Base-by-base conservation (phyloP, 1,140 invertebrate genomes). In the Lepidurus packardi region DNA sequence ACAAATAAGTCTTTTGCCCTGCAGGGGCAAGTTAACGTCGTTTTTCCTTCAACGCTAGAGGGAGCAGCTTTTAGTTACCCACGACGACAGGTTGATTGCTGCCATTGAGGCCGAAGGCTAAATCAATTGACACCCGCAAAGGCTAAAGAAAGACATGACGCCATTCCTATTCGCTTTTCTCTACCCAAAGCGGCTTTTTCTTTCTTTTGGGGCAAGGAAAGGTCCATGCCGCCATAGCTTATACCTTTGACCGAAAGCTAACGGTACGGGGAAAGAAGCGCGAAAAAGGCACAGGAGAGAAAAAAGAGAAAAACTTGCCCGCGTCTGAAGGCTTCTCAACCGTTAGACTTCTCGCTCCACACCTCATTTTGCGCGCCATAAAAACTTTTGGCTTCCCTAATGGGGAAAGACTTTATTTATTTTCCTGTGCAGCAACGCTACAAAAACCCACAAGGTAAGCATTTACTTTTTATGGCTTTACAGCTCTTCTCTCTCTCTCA, bases 331-430 rank as follows among this genome's bases (percentile, higher is more conserved):
- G 53, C 53, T 65, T 65, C 53, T 65, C 53, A 65, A 65, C 53
- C 53, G 13, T 65, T 34, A 34, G 34, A 65, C 53, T 65, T 65
- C 53, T 65, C 53, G 53, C 53, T 65, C 53, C 53, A 21, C 53
- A 65, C 53, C 53, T 65, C 53, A 65, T 65, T 65, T 65, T 65
- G 53, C 53, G 53, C 53, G 53, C 53, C 53, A 65, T 65, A 65
- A 65, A 65, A 65, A 65, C 53, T 65, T 65, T 65, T 65, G 53
- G 53, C 53, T 65, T 65, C 53, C 53, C 53, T 65, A 65, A 65
- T 65, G 53, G 53, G 34, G 16, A 65, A 65, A 65, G 53, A 65
- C 53, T 65, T 65, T 65, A 65, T 65, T 65, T 65, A 65, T 65
- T 65, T 65, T 65, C 21, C 53, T 65, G 16, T 65, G 53, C 53